Evolutionary conservation across 2,888 invertebrate species (phyloP).

Genomic region (Dasypogon diadema): DNA sequence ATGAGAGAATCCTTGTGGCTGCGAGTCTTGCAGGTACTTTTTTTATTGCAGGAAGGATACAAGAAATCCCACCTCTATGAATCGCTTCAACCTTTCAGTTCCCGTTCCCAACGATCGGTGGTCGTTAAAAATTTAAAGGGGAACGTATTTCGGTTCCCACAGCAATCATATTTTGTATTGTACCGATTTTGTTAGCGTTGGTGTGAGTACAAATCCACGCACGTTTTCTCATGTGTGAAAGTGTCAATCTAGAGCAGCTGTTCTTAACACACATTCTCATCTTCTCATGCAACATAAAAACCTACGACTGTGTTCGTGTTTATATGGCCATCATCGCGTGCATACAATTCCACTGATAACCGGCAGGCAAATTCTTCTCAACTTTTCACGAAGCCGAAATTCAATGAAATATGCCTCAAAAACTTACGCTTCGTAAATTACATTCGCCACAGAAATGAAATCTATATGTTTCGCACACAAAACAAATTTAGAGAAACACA

Average conservation of each 20-base stretch:
- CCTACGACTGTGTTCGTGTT: not conserved
- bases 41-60: conserved; percentile 3
- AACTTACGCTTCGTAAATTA: no score
- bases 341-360: not conserved
- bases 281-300: no score
- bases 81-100: not conserved
- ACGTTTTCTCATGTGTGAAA: not conserved
- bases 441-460: no score
- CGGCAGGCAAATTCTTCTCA: not conserved
- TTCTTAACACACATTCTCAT: no score
- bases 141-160: conserved; percentile 25
- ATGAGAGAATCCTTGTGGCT: not conserved
- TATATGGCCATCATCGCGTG: not conserved
- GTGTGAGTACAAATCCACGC: not conserved
- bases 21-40: conserved; percentile 4
- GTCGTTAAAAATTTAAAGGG: conserved; percentile 29
- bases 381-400: no score
- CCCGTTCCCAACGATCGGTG: not conserved
- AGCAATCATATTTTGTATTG: not conserved
- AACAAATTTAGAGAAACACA: not conserved
- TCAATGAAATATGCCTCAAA: no score
- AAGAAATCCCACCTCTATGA: not conserved
- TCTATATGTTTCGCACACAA: not conserved
- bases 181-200: not conserved
- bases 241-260: conserved; percentile 19